Evolutionary conservation across 2,797 vertebrate genomes (phyloP).

Genomic region (Kryptopterus vitreolus): DNA sequence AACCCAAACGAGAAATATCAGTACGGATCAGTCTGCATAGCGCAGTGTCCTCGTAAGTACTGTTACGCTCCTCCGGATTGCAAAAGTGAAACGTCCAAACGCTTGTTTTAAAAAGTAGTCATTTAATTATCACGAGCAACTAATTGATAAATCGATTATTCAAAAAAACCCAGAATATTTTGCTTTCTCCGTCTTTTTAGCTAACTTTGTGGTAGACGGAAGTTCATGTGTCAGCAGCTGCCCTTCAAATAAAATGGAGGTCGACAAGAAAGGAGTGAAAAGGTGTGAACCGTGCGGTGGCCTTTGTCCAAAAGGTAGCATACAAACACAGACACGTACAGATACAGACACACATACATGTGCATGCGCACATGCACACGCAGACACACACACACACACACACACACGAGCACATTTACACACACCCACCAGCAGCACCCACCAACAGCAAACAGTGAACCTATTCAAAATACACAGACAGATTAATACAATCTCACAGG

Average conservation of each 20-base stretch:
- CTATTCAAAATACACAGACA: conserved; percentile 1
- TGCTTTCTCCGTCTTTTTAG: conserved; percentile 61
- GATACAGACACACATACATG: neutral
- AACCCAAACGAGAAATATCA: conserved; percentile 94
- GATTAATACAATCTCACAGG: conserved; percentile 19
- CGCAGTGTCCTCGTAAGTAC: conserved; percentile 88
- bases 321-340: neutral
- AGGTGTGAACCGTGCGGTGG: conserved; percentile 87
- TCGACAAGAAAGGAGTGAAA: conserved; percentile 86
- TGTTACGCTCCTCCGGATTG: neutral
- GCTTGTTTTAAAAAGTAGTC: neutral
- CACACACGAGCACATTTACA: neutral
- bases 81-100: too few relatives aligned
- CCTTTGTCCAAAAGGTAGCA: conserved; percentile 89
- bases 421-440: neutral
- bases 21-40: conserved; percentile 90
- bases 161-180: neutral
- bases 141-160: neutral
- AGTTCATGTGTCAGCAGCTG: conserved; percentile 92
- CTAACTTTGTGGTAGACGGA: conserved; percentile 89
- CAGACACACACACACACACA: neutral
- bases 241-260: conserved; percentile 88
- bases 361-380: neutral
- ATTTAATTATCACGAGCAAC: neutral
- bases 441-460: conserved; percentile 30